Base-by-base conservation (phyloP, 2,113 vertebrate genomes). In the Cacatua alba region DNA sequence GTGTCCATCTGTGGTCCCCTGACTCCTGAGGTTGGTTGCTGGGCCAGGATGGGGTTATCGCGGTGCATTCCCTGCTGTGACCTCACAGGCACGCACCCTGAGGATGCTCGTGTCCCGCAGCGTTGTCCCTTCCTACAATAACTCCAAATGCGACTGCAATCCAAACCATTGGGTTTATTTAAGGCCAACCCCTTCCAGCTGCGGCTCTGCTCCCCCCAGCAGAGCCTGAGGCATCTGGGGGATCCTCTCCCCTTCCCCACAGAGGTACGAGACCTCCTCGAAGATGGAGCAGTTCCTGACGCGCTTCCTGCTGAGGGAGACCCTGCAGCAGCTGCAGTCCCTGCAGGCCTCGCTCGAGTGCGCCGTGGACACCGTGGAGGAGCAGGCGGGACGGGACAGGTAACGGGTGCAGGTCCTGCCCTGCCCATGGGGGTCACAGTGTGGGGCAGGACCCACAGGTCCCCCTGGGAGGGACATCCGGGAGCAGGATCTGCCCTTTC, bases 251-350 rank as follows among this genome's bases (percentile, higher is more conserved):
- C 17, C 7, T 69, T 65, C 12, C 44, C 62, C 3, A 6, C 97
- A 99, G 99, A 99, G 99, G 69, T 99, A 99, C 37, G 99, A 99
- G 97, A 98, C 93, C 35, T 98, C 99, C 89, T 99, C 99, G 2
- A 99, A 99, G 92, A 97, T 99, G 97, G 98, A 99, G 88, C 99
- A 99, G 98, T 99, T 99, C 97, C 98, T 99, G 96, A 99, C 99
- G 6, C 98, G 99, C 12, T 99, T 99, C 93, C 98, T 99, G 96
- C 97, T 99, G 52, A 98, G 99, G 84, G 99, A 99, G 97, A 99
- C 99, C 1, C 98, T 98, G 96, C 98, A 98, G 95, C 99, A 99
- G 98, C 97, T 99, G 43, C 98, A 99, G 94, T 99, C 99, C 41
- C 97, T 99, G 69, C 99, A 99, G 97, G 97, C 95, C 84, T 99